A percentile compares a stretch with the other conserved stretches of the same genome.
These are phyloP conservation scores for Dermatophagoides farinae DNA, from an alignment of 1,140 invertebrate species.

Conservation along the genomic window DNA sequence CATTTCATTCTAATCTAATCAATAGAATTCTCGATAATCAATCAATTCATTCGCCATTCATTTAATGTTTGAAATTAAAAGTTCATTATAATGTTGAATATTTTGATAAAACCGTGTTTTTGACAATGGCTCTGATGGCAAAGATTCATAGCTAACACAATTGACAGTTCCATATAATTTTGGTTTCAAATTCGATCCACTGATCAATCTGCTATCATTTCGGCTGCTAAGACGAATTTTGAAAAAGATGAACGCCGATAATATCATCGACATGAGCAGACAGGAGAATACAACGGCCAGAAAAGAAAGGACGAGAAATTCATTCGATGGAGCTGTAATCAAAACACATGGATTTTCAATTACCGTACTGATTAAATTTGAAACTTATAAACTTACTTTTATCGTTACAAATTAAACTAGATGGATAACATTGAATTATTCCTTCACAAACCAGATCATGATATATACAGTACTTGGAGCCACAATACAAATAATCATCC, in stretches of 20 bases:
- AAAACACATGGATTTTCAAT: not conserved
- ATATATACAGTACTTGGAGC: not conserved
- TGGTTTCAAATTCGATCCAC: not conserved
- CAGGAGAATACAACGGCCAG: not conserved
- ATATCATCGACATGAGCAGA: not conserved
- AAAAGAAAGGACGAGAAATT: not conserved
- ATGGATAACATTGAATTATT: not conserved
- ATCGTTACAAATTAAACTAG: not conserved
- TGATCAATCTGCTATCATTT: not conserved
- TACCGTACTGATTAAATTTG: not conserved
- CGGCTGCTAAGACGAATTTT: not conserved
- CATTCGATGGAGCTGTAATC: not conserved
- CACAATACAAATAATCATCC: not conserved
- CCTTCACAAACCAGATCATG: not conserved
- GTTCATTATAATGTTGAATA: not conserved
- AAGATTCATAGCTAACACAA: not conserved
- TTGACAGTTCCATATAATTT: conserved; percentile 1
- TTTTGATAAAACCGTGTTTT: not conserved
- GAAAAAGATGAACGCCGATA: not conserved
- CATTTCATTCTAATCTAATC: too few species aligned
- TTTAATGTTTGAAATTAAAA: too few species aligned
- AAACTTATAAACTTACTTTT: not conserved
- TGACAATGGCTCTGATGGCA: conserved; percentile 18
- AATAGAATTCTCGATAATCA: too few species aligned
- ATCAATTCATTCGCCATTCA: too few species aligned